Conservation (phyloP, 2,797 vertebrate genomes). For the Kryptopterus vitreolus region DNA sequence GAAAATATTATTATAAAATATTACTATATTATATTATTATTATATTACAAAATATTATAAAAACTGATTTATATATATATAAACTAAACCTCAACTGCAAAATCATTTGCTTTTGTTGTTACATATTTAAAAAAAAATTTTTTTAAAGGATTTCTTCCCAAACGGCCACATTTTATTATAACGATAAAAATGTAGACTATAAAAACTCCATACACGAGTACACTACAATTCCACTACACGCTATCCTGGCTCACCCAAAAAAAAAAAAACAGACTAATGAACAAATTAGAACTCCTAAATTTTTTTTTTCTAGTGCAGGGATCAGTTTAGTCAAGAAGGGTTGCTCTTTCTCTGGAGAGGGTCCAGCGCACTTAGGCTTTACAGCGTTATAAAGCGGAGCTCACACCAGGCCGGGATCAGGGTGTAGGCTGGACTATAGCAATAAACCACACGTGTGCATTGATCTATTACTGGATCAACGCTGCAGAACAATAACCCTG, state of each 20-base stretch:
- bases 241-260: not conserved
- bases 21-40: too few relatives aligned
- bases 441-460: slow-evolving; percentile 39
- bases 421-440: slow-evolving; percentile 14
- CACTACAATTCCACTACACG: not conserved
- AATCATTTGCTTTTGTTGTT: not conserved
- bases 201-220: not conserved
- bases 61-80: too few relatives aligned
- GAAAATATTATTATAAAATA: too few relatives aligned
- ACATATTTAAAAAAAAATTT: not conserved
- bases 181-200: not conserved
- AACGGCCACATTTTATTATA: slow-evolving; percentile 5
- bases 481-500: slow-evolving; percentile 27
- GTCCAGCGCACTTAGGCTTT: slow-evolving; percentile 21
- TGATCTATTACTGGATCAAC: slow-evolving; percentile 40
- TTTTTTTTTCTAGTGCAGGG: not conserved
- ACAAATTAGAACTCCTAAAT: slow-evolving; percentile 9
- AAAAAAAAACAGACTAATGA: slow-evolving; percentile 1
- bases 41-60: too few relatives aligned
- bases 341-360: not conserved
- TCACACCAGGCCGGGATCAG: slow-evolving; percentile 8
- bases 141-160: not conserved
- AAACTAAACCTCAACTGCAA: not conserved
- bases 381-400: slow-evolving; percentile 16
- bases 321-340: not conserved